Conservation (phyloP, 2,113 vertebrate genomes). For the Chascanopsetta lugubris region DNA sequence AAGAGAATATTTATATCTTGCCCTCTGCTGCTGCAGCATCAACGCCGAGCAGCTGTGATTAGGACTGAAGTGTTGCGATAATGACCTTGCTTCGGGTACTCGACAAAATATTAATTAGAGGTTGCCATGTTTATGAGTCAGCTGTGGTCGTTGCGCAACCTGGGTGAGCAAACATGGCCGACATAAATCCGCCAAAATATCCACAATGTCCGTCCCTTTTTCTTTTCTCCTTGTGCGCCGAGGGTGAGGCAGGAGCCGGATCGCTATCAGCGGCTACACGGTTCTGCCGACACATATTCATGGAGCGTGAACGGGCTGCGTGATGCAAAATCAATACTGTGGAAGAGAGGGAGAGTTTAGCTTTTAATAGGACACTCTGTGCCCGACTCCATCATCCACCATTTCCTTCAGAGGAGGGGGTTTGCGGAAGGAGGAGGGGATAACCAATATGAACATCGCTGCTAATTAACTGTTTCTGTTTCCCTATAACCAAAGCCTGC, state of each 20-base stretch:
- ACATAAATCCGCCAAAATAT: slow-evolving; percentile 37
- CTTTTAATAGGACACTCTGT: slow-evolving; percentile 32
- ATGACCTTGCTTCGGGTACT: slow-evolving; percentile 72
- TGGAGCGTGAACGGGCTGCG: slow-evolving; percentile 29
- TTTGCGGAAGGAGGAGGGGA: slow-evolving; percentile 42
- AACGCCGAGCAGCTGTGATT: slow-evolving; percentile 54
- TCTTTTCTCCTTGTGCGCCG: not conserved
- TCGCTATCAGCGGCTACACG: slow-evolving; percentile 8
- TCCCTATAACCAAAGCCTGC: slow-evolving; percentile 45
- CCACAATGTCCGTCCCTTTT: not conserved
- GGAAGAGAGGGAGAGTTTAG: not conserved
- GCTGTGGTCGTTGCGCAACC: slow-evolving; percentile 62
- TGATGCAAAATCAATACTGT: slow-evolving; percentile 41
- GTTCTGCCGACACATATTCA: slow-evolving; percentile 28
- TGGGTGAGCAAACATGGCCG: slow-evolving; percentile 17
- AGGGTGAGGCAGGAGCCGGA: slow-evolving; percentile 1
- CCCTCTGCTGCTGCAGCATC: slow-evolving; percentile 41
- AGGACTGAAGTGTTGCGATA: slow-evolving; percentile 62
- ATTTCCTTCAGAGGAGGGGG: slow-evolving; percentile 41
- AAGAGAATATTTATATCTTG: slow-evolving; percentile 54
- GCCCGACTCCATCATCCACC: slow-evolving; percentile 13
- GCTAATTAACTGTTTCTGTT: slow-evolving; percentile 64
- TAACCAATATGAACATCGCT: slow-evolving; percentile 48
- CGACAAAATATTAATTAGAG: slow-evolving; percentile 73
- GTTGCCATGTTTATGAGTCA: slow-evolving; percentile 69